These are phyloP conservation scores for Mesocentrotus franciscanus DNA, from an alignment of 53 echinoderm and acorn worm genomes.

Conservation along the genomic window DNA sequence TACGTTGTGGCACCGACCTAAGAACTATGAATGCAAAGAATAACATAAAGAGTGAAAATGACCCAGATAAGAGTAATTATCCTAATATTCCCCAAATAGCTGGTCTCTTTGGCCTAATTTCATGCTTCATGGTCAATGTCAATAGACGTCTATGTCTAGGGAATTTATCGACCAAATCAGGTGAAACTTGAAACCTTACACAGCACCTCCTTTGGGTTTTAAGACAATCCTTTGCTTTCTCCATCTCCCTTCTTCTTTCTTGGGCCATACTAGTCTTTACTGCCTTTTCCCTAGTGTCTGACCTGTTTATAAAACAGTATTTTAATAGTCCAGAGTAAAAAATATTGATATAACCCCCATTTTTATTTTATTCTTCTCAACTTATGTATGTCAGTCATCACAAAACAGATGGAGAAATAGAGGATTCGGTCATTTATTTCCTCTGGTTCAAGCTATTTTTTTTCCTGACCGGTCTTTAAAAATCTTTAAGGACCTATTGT, in stretches of 20 bases:
- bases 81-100: neutral
- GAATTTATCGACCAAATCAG: neutral
- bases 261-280: neutral
- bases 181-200: neutral
- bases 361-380: neutral
- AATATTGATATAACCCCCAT: slow-evolving; percentile 38
- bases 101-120: slow-evolving; percentile 11
- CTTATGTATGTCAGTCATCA: slow-evolving; percentile 17
- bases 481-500: too few species aligned
- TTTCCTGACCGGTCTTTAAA: too few species aligned
- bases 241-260: neutral
- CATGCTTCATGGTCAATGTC: slow-evolving; percentile 9
- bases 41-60: neutral
- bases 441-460: too few species aligned
- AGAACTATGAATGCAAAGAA: neutral
- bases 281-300: neutral
- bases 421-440: neutral
- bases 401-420: neutral
- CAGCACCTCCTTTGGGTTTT: neutral
- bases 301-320: neutral
- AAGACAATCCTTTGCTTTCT: neutral
- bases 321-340: neutral
- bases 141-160: slow-evolving; percentile 14
- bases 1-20: too few species aligned
- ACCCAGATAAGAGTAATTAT: neutral